Evolutionary conservation across 2,888 invertebrate species (phyloP), one percentile per base, ranked within the genome.

Genomic region (Polyploca ridens): DNA sequence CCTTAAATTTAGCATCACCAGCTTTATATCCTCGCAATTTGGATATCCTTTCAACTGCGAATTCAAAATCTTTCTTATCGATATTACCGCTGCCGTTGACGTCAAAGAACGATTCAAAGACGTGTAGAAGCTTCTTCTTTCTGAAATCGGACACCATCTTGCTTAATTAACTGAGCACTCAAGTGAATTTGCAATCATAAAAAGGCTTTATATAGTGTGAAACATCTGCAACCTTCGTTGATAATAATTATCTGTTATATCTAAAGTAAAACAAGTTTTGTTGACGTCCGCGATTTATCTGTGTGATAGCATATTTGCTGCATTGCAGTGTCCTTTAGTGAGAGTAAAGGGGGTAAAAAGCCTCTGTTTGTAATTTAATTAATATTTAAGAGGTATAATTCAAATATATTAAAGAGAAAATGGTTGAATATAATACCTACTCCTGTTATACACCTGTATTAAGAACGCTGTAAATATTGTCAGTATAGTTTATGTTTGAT

Each of bases 101-200:
- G 94, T 98, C 98, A 83, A 98, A 98, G 94, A 98, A 98, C 66
- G 96, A 95, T 85, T 96, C 96, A 95, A 98, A 98, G 68, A 98
- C 97, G 92, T 97, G 97, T 77, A 97, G 95, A 57, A 98, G 95
- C 93, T 98, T 98, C 95, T 97, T 97, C 94, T 97, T 97, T 87
- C 97, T 97, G 93, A 98, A 98, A 83, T 97, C 97, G 73, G 98
- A 97, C 87, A 97, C 96, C 92, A 94, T 94, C 81, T 88, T 93
- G 96, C 62, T 16, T 19, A 14, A 13, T 60, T 67, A 60, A 35
- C 58, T 67, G 63, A 65, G 58, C 41, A 70, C 66, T 63, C 5
- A 19, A 44, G 41, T 63, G 63, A 41, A 58, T 63, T 62, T 46
- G 14, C 59, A 33, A 41, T n/a, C 58, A 11, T 44, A 10, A 44